These are phyloP conservation scores for Noctua janthina DNA, from an alignment of 2,888 invertebrate species.

Conservation along the genomic window DNA sequence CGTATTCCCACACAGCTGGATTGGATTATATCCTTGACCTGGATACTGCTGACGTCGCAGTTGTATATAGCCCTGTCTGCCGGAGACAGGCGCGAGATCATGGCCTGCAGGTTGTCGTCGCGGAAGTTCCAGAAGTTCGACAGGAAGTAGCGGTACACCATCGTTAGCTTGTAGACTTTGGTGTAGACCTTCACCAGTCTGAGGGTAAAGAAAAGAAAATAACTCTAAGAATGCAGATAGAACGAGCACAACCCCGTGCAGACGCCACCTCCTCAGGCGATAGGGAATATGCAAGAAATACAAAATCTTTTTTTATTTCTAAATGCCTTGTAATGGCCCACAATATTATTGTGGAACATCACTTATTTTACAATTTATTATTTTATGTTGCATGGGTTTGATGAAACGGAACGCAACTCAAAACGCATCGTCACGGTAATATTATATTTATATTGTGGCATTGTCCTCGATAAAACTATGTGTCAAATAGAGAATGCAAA, in stretches of 20 bases:
- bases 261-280: too few relatives aligned
- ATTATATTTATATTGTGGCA: too few relatives aligned
- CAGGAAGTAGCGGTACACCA: constrained; percentile 42
- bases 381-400: too few relatives aligned
- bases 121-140: constrained; percentile 39
- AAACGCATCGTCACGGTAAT: too few relatives aligned
- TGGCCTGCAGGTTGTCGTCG: constrained; percentile 31
- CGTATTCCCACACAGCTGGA: background rate
- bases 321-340: too few relatives aligned
- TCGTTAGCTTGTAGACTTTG: constrained; percentile 15
- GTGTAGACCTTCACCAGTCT: constrained; percentile 24
- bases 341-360: too few relatives aligned
- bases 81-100: constrained; percentile 41
- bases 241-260: background rate
- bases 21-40: rapidly evolving
- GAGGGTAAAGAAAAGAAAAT: background rate
- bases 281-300: too few relatives aligned
- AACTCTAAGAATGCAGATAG: background rate
- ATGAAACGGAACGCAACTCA: too few relatives aligned
- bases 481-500: too few relatives aligned
- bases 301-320: too few relatives aligned
- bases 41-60: constrained; percentile 2
- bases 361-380: too few relatives aligned
- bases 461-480: too few relatives aligned
- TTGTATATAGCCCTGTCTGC: constrained; percentile 30